Conservation (phyloP, 2,113 vertebrate species). For the Irena cyanogastra region DNA sequence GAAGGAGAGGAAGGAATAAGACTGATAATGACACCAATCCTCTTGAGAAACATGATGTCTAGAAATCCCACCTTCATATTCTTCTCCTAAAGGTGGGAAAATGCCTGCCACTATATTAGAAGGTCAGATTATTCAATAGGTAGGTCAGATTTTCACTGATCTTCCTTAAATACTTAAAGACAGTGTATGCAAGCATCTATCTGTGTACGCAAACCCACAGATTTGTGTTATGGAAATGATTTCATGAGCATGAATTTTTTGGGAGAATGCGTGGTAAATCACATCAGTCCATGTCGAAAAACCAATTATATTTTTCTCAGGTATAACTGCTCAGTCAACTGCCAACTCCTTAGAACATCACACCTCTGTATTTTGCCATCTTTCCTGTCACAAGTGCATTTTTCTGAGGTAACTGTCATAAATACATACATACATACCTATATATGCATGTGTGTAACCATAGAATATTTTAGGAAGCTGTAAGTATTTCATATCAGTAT, state of each 20-base stretch:
- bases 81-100: not conserved
- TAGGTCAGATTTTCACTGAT: not conserved
- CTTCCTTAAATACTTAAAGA: not conserved
- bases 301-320: not conserved
- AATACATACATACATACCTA: not conserved
- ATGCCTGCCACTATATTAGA: not conserved
- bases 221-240: not conserved
- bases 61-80: not conserved
- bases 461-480: not conserved
- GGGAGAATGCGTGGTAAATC: not conserved
- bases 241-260: not conserved
- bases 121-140: not conserved
- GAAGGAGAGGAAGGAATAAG: not conserved
- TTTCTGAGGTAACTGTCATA: not conserved
- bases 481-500: not conserved
- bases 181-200: not conserved
- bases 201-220: not conserved
- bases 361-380: not conserved
- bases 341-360: not conserved
- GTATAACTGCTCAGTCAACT: not conserved
- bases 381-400: not conserved
- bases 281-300: not conserved
- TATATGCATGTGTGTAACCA: rapidly evolving
- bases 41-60: not conserved
- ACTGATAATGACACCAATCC: rapidly evolving